Conservation (phyloP, 2,888 invertebrate genomes). For the Antheraea yamamai region DNA sequence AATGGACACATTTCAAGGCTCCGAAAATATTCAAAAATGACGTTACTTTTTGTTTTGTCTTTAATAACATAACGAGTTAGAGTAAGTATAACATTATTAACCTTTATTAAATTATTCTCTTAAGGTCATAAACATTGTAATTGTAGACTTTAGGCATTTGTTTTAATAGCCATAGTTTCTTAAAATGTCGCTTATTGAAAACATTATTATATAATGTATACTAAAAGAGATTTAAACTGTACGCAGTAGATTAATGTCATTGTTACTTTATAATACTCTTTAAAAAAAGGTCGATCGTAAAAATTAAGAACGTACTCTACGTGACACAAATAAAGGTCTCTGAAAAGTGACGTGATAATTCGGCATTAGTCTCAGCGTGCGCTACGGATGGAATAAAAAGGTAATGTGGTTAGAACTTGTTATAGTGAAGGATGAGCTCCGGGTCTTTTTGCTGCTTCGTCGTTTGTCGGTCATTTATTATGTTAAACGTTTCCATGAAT, state of each 20-base stretch:
- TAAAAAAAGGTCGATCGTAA: background rate
- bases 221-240: no score
- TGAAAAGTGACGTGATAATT: background rate
- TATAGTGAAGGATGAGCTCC: slow-evolving; percentile 49
- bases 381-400: slow-evolving; percentile 13
- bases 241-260: no score
- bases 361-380: slow-evolving; percentile 8
- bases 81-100: background rate
- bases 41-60: no score
- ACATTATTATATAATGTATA: no score
- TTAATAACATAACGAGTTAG: no score
- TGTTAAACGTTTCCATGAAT: slow-evolving; percentile 44
- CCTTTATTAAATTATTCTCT: background rate
- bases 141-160: background rate
- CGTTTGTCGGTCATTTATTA: slow-evolving; percentile 45
- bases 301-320: background rate
- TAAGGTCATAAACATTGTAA: background rate
- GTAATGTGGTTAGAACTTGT: slow-evolving; percentile 38
- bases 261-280: no score
- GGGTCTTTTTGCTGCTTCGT: slow-evolving; percentile 33
- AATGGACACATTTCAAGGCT: no score
- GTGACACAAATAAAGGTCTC: background rate
- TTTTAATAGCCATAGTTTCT: background rate
- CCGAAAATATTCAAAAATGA: no score
- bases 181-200: no score